A percentile compares a stretch with the other conserved stretches of the same genome.
phyloP scores from a whole-genome alignment of 1,140 invertebrate species.

The Lasioglossum albipes region DNA sequence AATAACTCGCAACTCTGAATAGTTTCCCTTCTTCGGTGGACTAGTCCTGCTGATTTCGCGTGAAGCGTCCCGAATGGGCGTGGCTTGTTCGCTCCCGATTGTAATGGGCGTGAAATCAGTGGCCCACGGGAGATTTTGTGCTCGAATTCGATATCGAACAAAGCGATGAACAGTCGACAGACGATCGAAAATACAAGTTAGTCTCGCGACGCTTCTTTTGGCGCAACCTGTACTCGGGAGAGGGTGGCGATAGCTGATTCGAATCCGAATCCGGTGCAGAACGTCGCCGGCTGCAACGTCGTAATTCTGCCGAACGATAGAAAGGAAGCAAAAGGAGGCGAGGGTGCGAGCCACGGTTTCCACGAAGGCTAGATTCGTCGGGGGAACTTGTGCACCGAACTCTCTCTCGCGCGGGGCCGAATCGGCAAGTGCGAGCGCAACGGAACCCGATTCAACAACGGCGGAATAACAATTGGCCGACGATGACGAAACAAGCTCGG shows the following conservation, averaged over 20 bases:
- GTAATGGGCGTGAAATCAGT: no score
- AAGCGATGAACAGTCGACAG: no score
- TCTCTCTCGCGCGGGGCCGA: background rate
- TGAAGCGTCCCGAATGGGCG: no score
- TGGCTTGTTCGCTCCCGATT: no score
- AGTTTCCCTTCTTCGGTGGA: no score
- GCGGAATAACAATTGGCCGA: background rate
- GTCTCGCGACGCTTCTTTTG: background rate
- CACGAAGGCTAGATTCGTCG: conserved; percentile 32
- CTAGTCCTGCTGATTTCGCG: no score
- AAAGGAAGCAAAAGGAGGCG: conserved; percentile 8
- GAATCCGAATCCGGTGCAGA: conserved; percentile 22
- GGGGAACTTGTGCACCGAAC: conserved; percentile 39
- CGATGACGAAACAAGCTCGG: background rate
- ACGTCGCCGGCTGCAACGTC: conserved; percentile 38
- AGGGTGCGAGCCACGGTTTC: conserved; percentile 23
- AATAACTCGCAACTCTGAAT: no score
- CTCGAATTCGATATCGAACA: no score
- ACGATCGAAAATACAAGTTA: background rate
- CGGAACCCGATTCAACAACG: background rate
- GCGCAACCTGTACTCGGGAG: background rate
- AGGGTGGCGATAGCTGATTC: conserved; percentile 21
- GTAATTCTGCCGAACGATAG: conserved; percentile 36
- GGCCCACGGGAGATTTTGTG: no score
- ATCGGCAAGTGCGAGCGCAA: no score